These are phyloP conservation scores for Cebidichthys violaceus DNA, from an alignment of 2,113 vertebrate genomes.

Conservation along the genomic window DNA sequence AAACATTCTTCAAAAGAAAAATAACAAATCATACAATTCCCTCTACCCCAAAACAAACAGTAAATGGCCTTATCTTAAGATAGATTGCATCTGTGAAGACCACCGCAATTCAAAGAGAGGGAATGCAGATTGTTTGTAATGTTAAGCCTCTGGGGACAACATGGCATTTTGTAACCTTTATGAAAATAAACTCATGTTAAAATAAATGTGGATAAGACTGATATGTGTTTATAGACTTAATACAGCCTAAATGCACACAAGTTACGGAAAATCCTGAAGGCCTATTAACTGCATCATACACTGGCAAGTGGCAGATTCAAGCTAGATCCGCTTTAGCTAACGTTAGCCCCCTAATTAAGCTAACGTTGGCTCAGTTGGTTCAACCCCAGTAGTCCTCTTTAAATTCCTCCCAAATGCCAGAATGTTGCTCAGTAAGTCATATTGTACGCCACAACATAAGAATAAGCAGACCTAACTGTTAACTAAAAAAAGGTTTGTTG, in stretches of 20 bases:
- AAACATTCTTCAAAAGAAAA: conserved; percentile 59
- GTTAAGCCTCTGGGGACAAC: conserved; percentile 34
- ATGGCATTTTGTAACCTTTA: conserved; percentile 44
- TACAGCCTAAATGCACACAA: background rate
- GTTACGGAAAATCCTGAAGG: background rate
- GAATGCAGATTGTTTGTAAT: conserved; percentile 49
- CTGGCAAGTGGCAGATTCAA: background rate
- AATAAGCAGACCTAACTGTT: background rate
- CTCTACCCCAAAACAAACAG: conserved; percentile 68
- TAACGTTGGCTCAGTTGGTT: background rate
- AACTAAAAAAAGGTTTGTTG: background rate
- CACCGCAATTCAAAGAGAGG: conserved; percentile 65
- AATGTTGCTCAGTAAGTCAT: background rate
- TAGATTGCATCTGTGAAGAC: conserved; percentile 63
- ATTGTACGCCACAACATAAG: background rate
- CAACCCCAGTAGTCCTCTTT: background rate
- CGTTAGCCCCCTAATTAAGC: background rate
- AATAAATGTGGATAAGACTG: background rate
- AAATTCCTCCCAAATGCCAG: background rate
- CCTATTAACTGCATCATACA: background rate
- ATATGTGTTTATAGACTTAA: conserved; percentile 14
- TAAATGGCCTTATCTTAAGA: conserved; percentile 59
- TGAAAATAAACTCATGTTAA: conserved; percentile 46
- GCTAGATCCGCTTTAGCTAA: background rate
- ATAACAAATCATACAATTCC: conserved; percentile 63